phyloP scores from a whole-genome alignment of 2,113 vertebrate genomes.

The Dolichotis patagonum region DNA sequence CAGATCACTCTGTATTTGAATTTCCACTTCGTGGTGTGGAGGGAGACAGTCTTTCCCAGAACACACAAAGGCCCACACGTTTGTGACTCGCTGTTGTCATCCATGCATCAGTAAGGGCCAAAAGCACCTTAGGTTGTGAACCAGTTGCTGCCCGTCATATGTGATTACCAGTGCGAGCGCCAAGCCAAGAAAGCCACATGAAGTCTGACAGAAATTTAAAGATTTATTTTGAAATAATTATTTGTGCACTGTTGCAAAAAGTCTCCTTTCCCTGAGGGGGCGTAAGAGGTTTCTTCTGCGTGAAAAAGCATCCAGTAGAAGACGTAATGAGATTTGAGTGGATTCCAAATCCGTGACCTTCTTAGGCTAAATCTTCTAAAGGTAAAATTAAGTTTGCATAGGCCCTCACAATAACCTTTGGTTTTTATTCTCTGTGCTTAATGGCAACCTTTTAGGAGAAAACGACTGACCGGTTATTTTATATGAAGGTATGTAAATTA shows the following conservation, averaged over 20 bases:
- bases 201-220: not conserved
- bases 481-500: slow-evolving; percentile 22
- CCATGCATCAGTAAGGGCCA: not conserved
- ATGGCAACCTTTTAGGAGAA: slow-evolving; percentile 40
- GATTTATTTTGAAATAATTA: slow-evolving; percentile 53
- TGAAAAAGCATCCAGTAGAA: not conserved
- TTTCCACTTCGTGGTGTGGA: not conserved
- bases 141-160: not conserved
- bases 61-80: accelerated
- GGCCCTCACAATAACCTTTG: not conserved
- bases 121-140: not conserved
- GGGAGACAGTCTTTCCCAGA: not conserved
- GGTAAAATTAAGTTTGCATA: slow-evolving; percentile 27
- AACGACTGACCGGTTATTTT: slow-evolving; percentile 17
- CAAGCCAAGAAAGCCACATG: not conserved
- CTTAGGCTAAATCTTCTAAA: not conserved
- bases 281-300: not conserved
- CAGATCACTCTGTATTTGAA: not conserved
- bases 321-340: not conserved
- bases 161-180: not conserved
- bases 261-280: not conserved
- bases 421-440: slow-evolving; percentile 16
- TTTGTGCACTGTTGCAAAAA: not conserved
- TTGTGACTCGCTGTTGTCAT: not conserved
- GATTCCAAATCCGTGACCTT: not conserved